Conservation (phyloP, 2,888 invertebrate species). For the Tipula lateralis region DNA sequence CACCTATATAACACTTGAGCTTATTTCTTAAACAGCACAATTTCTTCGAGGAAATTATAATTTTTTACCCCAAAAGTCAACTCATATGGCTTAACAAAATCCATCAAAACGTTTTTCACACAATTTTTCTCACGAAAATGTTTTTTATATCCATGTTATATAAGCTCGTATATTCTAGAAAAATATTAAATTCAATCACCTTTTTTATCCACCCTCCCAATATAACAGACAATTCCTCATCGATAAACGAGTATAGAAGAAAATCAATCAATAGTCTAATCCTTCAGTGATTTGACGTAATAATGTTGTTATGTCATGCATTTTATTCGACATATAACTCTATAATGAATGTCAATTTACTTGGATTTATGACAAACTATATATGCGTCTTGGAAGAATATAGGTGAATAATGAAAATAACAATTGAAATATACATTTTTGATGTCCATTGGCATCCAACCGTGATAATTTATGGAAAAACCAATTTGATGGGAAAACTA, state of each 20-base stretch:
- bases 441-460: neutral
- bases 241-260: neutral
- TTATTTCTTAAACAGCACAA: neutral
- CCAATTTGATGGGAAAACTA: too few relatives aligned
- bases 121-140: neutral
- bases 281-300: slow-evolving; percentile 24
- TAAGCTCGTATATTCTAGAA: neutral
- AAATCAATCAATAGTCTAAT: slow-evolving; percentile 15
- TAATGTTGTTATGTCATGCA: neutral
- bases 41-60: neutral
- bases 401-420: neutral
- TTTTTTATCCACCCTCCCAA: neutral
- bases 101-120: neutral
- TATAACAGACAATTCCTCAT: neutral
- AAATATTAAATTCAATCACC: neutral
- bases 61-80: neutral
- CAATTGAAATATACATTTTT: neutral
- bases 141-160: neutral
- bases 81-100: neutral
- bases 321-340: neutral
- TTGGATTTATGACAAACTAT: neutral
- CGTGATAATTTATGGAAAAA: neutral
- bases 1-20: neutral
- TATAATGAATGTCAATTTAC: neutral
- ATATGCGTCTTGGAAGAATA: neutral